Evolutionary conservation across 1,140 invertebrate species (phyloP).

Genomic region (Leptinotarsa defecta): DNA sequence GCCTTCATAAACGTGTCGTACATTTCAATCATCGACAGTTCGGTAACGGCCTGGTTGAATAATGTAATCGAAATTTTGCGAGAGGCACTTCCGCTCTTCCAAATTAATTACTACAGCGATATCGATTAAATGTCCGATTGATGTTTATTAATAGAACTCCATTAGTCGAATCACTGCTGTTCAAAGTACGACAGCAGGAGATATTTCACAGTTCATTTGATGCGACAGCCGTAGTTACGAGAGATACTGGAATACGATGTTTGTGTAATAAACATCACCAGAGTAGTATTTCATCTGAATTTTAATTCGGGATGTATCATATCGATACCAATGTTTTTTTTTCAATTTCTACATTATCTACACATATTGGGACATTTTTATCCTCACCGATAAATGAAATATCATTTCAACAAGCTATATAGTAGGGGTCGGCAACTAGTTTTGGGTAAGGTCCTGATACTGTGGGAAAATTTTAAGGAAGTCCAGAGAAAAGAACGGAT

Average conservation of each 20-base stretch:
- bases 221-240: background rate
- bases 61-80: slow-evolving; percentile 5
- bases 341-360: no score
- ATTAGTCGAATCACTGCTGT: slow-evolving; percentile 12
- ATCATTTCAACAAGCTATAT: no score
- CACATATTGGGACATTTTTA: no score
- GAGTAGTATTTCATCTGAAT: no score
- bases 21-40: background rate
- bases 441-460: no score
- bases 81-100: background rate
- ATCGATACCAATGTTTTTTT: no score
- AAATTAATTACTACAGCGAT: slow-evolving; percentile 10
- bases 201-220: background rate
- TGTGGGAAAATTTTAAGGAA: no score
- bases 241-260: background rate
- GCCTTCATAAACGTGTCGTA: background rate
- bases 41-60: background rate
- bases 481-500: no score
- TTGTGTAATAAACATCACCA: no score
- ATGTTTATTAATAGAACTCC: slow-evolving; percentile 22
- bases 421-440: no score
- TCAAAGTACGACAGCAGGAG: slow-evolving; percentile 3
- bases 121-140: slow-evolving; percentile 2
- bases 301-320: no score
- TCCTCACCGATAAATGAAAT: no score